These are phyloP conservation scores for Meriones psammophilus DNA, from an alignment of 2,797 vertebrate genomes.

Conservation along the genomic window DNA sequence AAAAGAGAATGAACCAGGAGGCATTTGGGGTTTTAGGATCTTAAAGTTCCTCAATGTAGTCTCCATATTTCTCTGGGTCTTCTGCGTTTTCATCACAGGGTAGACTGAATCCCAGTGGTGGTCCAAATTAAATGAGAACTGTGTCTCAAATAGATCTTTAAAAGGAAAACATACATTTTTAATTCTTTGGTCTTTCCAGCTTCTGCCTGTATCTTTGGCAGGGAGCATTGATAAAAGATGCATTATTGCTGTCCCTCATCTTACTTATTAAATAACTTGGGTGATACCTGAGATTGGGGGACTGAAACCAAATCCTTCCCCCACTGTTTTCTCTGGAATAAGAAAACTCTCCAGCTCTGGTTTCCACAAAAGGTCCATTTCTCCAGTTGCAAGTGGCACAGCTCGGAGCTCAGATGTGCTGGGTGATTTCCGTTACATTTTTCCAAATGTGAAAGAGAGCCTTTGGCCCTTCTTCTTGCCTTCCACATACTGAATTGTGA, in stretches of 20 bases:
- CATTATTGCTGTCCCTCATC: slow-evolving; percentile 26
- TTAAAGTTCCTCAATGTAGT: not conserved
- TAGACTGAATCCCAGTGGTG: slow-evolving; percentile 34
- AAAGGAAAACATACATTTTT: slow-evolving; percentile 45
- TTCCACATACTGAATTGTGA: slow-evolving; percentile 62
- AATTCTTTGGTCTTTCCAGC: slow-evolving; percentile 47
- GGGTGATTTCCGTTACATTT: slow-evolving; percentile 58
- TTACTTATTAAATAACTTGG: slow-evolving; percentile 63
- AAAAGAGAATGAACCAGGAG: not conserved
- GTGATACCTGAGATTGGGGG: slow-evolving; percentile 41
- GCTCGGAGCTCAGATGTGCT: slow-evolving; percentile 11
- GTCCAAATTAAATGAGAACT: slow-evolving; percentile 55
- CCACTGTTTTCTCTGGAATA: slow-evolving; percentile 32
- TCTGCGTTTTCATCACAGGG: not conserved
- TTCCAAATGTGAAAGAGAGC: slow-evolving; percentile 59
- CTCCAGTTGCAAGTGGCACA: slow-evolving; percentile 26
- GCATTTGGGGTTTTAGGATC: not conserved
- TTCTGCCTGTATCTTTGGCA: slow-evolving; percentile 46
- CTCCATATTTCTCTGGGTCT: not conserved
- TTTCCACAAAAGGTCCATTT: slow-evolving; percentile 48
- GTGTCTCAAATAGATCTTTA: slow-evolving; percentile 38
- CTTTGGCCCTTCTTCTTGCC: slow-evolving; percentile 62
- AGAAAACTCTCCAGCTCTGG: slow-evolving; percentile 31
- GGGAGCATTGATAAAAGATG: slow-evolving; percentile 46
- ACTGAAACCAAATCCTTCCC: slow-evolving; percentile 52